Percentiles rank a stretch among this genome's conserved stretches.
phyloP scores from a whole-genome alignment of 2,113 vertebrate genomes.

The Lophius piscatorius region DNA sequence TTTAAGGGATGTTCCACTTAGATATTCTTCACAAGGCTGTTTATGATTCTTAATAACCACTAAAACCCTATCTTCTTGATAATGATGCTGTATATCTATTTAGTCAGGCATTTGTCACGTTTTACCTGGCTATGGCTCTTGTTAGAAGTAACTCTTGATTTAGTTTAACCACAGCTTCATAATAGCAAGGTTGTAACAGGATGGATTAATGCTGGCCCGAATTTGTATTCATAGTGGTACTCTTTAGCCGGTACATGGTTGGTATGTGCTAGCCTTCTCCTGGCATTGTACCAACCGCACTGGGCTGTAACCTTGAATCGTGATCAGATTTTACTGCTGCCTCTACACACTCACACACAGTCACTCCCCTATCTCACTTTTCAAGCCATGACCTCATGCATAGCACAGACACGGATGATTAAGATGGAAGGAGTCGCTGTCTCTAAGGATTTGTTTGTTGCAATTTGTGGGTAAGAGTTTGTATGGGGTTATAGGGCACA shows the following conservation, averaged over 20 bases:
- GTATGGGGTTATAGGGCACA: too few species aligned
- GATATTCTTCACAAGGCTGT: conserved; percentile 9
- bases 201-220: too few species aligned
- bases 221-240: conserved; percentile 29
- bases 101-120: too few species aligned
- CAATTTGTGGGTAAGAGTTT: too few species aligned
- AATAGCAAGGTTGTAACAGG: too few species aligned
- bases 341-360: too few species aligned
- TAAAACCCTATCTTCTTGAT: not conserved
- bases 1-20: conserved; percentile 17
- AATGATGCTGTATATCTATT: conserved; percentile 19
- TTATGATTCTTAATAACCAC: conserved; percentile 11
- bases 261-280: not conserved
- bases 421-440: conserved; percentile 26
- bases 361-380: too few species aligned
- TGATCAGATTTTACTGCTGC: conserved; percentile 45
- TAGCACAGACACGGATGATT: conserved; percentile 15
- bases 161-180: too few species aligned
- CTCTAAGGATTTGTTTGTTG: too few species aligned
- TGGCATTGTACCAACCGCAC: conserved; percentile 12
- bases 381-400: conserved; percentile 25
- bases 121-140: too few species aligned
- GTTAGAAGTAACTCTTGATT: too few species aligned
- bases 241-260: not conserved
- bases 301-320: conserved; percentile 34